Base-by-base conservation (phyloP, 1,140 invertebrate species). In the Homalodisca vitripennis region DNA sequence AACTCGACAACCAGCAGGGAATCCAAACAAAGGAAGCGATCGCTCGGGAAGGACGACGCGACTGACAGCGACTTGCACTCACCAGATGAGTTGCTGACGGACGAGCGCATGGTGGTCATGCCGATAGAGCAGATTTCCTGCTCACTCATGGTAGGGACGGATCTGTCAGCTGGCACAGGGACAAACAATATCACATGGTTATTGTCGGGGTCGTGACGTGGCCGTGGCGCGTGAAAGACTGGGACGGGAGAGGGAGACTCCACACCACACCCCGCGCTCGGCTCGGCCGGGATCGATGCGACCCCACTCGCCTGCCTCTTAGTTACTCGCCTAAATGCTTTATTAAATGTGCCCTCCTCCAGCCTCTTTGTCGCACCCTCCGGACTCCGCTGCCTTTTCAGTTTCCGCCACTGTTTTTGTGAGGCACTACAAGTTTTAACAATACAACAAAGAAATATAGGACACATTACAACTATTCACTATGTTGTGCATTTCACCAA, bases 51-150 rank as follows among this genome's bases (percentile, higher is more conserved):
- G 26, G 27, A 20, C 10, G 24, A 67, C 51, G 27, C 13, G 12
- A 66, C 2, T 66, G 2, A 14, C n/a, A 17, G 20, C 1, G 55
- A 10, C 10, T 14, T 17, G 13, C 6, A 78, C 79, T 77, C 74
- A 82, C 80, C 80, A 77, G 80, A 82, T 27, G 76, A 78, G 63
- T 73, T 72, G 51, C 80, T 81, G 70, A 77, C 75, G 26, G 80
- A 82, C 70, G 79, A 78, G 69, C 79, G 78, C 74, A 81, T 78
- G 60, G 79, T 80, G 70, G 78, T 78, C 80, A 81, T 81, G 73
- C 79, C 79, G 75, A 82, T 81, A 60, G 79, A 80, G 75, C 78
- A 80, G 69, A 81, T 81, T 76, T 81, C 80, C 68, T 77, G 79
- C 71, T 80, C 79, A 24, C 29, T 71, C 66, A 70, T 71, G 27